phyloP scores from a whole-genome alignment of 1,140 invertebrate genomes.

The Trachelipus rathkii region DNA sequence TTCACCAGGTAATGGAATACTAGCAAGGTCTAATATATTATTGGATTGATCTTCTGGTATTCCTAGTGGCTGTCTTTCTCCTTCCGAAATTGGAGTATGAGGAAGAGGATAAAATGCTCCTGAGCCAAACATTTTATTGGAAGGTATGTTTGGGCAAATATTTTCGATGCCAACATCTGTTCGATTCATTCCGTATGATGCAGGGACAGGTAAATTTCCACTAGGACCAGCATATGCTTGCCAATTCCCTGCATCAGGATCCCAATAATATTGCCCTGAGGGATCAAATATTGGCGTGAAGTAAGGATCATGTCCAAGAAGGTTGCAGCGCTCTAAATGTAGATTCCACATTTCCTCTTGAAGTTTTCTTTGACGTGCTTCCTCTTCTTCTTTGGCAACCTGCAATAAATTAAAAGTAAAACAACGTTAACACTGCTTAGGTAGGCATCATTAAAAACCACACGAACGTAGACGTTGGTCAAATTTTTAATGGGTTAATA shows the following conservation, averaged over 20 bases:
- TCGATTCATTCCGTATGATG: slow-evolving; percentile 29
- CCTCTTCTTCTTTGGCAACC: slow-evolving; percentile 52
- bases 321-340: slow-evolving; percentile 57
- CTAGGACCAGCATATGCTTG: slow-evolving; percentile 34
- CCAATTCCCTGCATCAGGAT: slow-evolving; percentile 36
- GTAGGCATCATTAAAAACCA: not conserved
- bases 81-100: not conserved
- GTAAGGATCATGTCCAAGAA: slow-evolving; percentile 47
- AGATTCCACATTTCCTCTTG: slow-evolving; percentile 62
- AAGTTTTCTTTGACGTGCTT: slow-evolving; percentile 58
- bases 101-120: slow-evolving; percentile 2
- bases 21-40: slow-evolving; percentile 32
- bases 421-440: too few species aligned
- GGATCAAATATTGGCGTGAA: slow-evolving; percentile 45
- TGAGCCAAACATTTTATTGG: not conserved
- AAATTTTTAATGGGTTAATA: too few species aligned
- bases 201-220: slow-evolving; percentile 37
- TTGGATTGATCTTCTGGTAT: slow-evolving; percentile 5
- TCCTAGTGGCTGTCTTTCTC: not conserved
- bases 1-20: slow-evolving; percentile 38
- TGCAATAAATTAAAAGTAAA: slow-evolving; percentile 17
- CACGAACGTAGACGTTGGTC: not conserved
- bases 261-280: slow-evolving; percentile 43
- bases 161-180: slow-evolving; percentile 20
- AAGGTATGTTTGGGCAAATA: not conserved